Conservation (phyloP, 2,888 invertebrate genomes). For the Ophioninae sp. region DNA sequence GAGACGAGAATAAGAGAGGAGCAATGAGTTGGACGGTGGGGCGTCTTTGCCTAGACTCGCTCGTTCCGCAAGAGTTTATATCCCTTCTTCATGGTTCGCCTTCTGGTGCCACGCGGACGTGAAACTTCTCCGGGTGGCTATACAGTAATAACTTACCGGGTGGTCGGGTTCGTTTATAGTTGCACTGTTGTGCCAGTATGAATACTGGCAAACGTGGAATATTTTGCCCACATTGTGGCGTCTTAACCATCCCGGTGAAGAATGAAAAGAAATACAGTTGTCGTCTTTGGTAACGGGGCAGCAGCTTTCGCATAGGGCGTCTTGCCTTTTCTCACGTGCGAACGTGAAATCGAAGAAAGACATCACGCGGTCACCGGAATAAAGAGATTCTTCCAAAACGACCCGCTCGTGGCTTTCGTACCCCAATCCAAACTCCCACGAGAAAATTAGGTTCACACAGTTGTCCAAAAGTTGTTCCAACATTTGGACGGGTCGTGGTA, state of each 20-base stretch:
- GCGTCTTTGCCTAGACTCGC: conserved; percentile 65
- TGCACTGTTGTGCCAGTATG: conserved; percentile 27
- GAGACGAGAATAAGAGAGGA: conserved; percentile 39
- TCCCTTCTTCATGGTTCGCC: conserved; percentile 38
- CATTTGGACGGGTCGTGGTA: conserved; percentile 60
- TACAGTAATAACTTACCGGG: conserved; percentile 54
- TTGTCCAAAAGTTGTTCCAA: conserved; percentile 74
- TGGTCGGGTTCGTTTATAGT: conserved; percentile 49
- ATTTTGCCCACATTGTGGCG: conserved; percentile 60
- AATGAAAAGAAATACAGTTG: conserved; percentile 49
- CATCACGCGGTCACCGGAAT: conserved; percentile 65
- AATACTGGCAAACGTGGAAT: conserved; percentile 60
- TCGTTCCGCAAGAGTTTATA: conserved; percentile 51
- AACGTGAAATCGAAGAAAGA: conserved; percentile 60
- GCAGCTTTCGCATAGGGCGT: conserved; percentile 25
- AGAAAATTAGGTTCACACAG: conserved; percentile 75
- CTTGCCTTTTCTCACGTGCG: conserved; percentile 39
- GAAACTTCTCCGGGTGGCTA: conserved; percentile 13
- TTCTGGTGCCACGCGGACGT: conserved; percentile 22
- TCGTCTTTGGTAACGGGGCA: conserved; percentile 22
- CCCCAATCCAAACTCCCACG: conserved; percentile 54
- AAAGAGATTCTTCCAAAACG: conserved; percentile 61
- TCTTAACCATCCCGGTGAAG: conserved; percentile 13
- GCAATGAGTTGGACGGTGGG: conserved; percentile 55
- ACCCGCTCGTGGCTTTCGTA: conserved; percentile 23